phyloP scores from a whole-genome alignment of 2,888 invertebrate species.

The Mylabris sibirica region DNA sequence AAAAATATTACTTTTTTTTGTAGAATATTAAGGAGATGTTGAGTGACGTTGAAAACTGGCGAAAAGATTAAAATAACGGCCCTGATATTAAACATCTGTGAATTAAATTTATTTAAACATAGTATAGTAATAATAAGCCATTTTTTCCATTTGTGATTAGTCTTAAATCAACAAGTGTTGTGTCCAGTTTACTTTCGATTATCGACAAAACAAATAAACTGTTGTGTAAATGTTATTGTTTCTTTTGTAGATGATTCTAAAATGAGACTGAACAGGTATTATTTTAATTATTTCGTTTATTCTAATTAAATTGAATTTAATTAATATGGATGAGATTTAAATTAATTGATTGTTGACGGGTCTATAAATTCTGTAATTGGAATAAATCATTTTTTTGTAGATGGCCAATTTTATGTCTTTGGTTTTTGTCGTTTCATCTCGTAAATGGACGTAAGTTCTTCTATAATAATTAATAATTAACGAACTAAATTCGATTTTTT shows the following conservation, averaged over 20 bases:
- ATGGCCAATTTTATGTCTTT: neutral
- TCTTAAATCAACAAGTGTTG: neutral
- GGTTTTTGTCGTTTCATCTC: neutral
- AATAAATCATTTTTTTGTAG: neutral
- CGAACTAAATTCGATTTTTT: neutral
- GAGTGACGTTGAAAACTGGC: constrained; percentile 40
- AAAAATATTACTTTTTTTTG: neutral
- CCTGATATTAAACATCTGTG: constrained; percentile 2
- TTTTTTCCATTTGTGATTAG: constrained; percentile 1
- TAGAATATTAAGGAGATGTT: constrained; percentile 44
- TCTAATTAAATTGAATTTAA: neutral
- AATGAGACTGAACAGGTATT: neutral
- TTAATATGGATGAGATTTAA: too few species aligned
- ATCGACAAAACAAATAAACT: neutral
- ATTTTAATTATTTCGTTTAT: too few species aligned
- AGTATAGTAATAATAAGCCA: neutral
- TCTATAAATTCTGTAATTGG: neutral
- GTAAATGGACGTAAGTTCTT: neutral
- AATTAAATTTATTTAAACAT: neutral
- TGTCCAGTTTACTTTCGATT: neutral
- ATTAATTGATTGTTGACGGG: too few species aligned
- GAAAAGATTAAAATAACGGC: constrained; percentile 13
- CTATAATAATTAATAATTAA: neutral
- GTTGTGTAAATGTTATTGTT: neutral
- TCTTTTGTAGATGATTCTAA: neutral